Evolutionary conservation across 23 tunicate species (phyloP).

Genomic region (Clavelina lepadiformis): DNA sequence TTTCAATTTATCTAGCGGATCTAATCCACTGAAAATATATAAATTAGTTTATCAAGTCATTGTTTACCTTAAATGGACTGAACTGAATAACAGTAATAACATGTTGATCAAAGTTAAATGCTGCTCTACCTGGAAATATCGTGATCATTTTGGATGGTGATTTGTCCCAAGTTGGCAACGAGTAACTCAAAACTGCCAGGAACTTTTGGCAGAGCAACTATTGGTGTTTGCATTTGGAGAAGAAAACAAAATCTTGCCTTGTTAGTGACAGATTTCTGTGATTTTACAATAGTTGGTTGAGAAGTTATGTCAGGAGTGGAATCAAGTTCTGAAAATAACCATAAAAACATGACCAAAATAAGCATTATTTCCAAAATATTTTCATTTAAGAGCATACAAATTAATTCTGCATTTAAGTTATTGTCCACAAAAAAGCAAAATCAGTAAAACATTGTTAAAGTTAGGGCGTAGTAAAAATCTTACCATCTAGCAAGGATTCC

Average conservation of each 20-base stretch:
- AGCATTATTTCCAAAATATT: too few species aligned
- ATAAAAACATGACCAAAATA: too few species aligned
- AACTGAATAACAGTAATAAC: too few species aligned
- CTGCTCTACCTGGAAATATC: constrained; percentile 4
- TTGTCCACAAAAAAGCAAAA: too few species aligned
- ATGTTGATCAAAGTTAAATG: neutral
- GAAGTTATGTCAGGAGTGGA: too few species aligned
- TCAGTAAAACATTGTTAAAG: too few species aligned
- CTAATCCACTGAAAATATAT: constrained; percentile 3
- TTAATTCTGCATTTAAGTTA: too few species aligned
- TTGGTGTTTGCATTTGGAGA: constrained; percentile 59
- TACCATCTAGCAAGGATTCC: neutral
- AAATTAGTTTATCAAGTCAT: neutral
- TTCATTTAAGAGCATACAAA: too few species aligned
- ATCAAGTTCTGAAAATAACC: too few species aligned
- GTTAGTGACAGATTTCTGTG: too few species aligned
- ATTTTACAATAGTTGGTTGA: too few species aligned
- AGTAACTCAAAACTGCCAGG: constrained; percentile 87
- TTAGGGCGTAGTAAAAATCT: neutral
- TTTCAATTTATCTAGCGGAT: constrained; percentile 38
- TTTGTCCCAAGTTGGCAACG: constrained; percentile 80
- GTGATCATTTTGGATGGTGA: constrained; percentile 61
- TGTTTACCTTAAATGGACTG: neutral
- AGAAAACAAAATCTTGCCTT: constrained; percentile 14
- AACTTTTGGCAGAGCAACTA: constrained; percentile 72